Percentiles rank a stretch among this genome's conserved stretches.
phyloP scores from a whole-genome alignment of 2,113 vertebrate species.

The Chloebia gouldiae region DNA sequence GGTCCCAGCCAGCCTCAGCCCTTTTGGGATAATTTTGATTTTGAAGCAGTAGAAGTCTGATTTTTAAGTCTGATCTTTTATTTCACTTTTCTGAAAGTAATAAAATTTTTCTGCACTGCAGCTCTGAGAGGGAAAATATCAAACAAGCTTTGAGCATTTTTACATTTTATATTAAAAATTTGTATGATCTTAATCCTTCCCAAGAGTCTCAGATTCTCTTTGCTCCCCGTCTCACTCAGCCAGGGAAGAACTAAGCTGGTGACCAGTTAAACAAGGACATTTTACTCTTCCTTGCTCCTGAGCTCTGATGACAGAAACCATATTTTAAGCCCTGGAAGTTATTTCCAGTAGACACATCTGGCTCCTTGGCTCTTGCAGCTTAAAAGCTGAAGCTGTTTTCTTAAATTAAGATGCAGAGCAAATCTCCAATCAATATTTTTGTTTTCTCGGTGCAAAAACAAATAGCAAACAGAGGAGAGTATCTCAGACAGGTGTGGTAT shows the following conservation, averaged over 20 bases:
- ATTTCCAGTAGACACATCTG: not conserved
- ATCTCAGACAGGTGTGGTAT: fast-evolving
- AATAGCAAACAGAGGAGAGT: not conserved
- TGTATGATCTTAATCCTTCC: not conserved
- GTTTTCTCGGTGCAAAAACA: not conserved
- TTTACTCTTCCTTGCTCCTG: not conserved
- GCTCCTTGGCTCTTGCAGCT: not conserved
- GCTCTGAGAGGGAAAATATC: not conserved
- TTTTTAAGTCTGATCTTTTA: not conserved
- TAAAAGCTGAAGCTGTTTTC: not conserved
- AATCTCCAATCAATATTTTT: not conserved
- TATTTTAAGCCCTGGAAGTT: not conserved
- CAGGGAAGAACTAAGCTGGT: not conserved
- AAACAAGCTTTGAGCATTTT: not conserved
- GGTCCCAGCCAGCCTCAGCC: not conserved
- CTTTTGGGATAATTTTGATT: not conserved
- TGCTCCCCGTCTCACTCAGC: not conserved
- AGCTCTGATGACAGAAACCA: not conserved
- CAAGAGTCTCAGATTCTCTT: not conserved
- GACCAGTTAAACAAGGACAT: not conserved
- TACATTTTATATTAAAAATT: not conserved
- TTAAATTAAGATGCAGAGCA: not conserved
- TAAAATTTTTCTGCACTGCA: not conserved
- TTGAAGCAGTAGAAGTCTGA: not conserved
- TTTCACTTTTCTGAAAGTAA: not conserved